Evolutionary conservation across 2,797 vertebrate genomes (phyloP), one percentile per base, ranked within the genome.

Genomic region (Lutra lutra): DNA sequence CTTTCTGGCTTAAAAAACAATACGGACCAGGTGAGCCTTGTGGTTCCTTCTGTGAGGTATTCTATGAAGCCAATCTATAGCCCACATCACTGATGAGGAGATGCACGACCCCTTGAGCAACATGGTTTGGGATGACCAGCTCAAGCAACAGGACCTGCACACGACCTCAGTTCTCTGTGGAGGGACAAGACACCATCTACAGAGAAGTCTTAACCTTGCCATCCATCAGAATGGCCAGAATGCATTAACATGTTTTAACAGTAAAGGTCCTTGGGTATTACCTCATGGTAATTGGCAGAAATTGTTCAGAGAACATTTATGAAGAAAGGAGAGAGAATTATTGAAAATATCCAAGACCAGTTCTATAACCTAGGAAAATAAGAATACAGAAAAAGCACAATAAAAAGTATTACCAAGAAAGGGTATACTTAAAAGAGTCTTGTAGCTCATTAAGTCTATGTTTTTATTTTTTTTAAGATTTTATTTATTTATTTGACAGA

Each of bases 231-330:
- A 17, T 5, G 70, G 79, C 20, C 38, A 95, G 92, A 64, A 97
- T 84, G 75, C 91, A 94, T 88, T 95, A 88, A 88, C 89, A 85
- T 18, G 14, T 38, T 75, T 13, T 35, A 92, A 91, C 32, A 73
- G 51, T 79, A 94, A 95, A 90, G 86, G 77, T 78, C 43, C 12
- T 60, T 4, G 78, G 66, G 64, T 17, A 89, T 58, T 32, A 82
- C 79, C 93, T 94, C 79, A 98, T 58, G 78, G 32, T 0, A 8
- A 95, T 68, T 95, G 95, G 83, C 54, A 90, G 83, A 94, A 89
- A 94, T 95, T 94, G 89, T 96, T 97, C 86, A 86, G 77, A 73
- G 96, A 92, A 89, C 94, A 95, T 92, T 96, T 94, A 89, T 68
- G 95, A 97, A 80, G 77, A 90, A 84, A 91, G 8, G 25, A 75